A percentile compares a stretch with the other conserved stretches of the same genome.
phyloP scores from a whole-genome alignment of 2,888 invertebrate species.

The Elgonia sp. region DNA sequence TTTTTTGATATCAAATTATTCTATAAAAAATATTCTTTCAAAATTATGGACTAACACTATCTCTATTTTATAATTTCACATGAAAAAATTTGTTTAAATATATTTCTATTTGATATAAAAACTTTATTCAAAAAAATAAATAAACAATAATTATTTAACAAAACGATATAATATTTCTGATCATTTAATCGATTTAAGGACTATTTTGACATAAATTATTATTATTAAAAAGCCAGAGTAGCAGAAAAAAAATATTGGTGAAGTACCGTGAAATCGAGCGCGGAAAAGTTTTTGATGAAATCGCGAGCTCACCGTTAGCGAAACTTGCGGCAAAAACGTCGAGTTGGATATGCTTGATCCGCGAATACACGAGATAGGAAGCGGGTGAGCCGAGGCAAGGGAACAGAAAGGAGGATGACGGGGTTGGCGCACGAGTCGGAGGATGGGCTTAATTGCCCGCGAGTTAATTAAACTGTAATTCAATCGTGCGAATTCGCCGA shows the following conservation, averaged over 20 bases:
- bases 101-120: too few relatives aligned
- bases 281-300: slow-evolving; percentile 85
- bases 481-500: slow-evolving; percentile 86
- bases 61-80: too few relatives aligned
- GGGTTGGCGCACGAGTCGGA: slow-evolving; percentile 40
- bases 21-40: too few relatives aligned
- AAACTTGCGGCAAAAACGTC: slow-evolving; percentile 80
- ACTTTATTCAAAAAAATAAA: too few relatives aligned
- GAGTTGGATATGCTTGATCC: slow-evolving; percentile 75
- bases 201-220: slow-evolving; percentile 30
- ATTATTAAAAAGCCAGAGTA: slow-evolving; percentile 30
- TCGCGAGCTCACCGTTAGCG: slow-evolving; percentile 81
- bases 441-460: slow-evolving; percentile 85
- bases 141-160: too few relatives aligned
- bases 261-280: slow-evolving; percentile 78
- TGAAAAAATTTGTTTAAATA: too few relatives aligned
- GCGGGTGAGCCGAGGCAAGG: slow-evolving; percentile 47
- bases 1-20: too few relatives aligned
- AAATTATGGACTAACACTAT: too few relatives aligned
- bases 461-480: slow-evolving; percentile 86
- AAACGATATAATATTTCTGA: not conserved
- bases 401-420: slow-evolving; percentile 58
- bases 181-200: slow-evolving; percentile 38
- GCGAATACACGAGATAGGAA: slow-evolving; percentile 60
- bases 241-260: slow-evolving; percentile 46